Base-by-base conservation (phyloP, 2,888 invertebrate species). In the Eupithecia abbreviata region DNA sequence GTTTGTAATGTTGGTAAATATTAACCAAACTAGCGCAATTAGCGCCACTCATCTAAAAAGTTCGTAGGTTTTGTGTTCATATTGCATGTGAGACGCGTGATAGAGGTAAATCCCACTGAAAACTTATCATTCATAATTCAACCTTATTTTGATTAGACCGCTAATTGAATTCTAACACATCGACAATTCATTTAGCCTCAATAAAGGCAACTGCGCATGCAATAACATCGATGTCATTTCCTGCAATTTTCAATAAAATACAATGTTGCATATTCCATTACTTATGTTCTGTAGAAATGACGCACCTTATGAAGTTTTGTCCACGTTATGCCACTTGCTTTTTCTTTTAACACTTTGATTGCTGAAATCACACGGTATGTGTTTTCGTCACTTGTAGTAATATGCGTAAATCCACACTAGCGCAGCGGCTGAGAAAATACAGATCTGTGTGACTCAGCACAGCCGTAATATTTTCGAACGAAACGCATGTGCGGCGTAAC, bases 221-320 rank as follows among this genome's bases (percentile, higher is more conserved):
- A 77, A 75, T 77, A 77, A 75, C 75, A 73, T 77, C 78, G 72
- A 81, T 81, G 81, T 78, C 78, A 69, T 83, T 84, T 82, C 84
- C 84, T 81, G 82, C 80, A 76, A 84, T 83, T 82, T 82, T 71
- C 74, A 77, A 81, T 81, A 79, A 78, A 83, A 80, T 81, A 86
- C 85, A 84, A 82, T 84, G 85, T 86, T 81, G 81, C 81, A 18
- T 80, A 82, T 83, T 80, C 82, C 82, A 83, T 84, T 82, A 82
- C 82, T 82, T 83, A 84, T 82, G 80, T 82, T 51, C 73, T 78
- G 79, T 80, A 74, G 77, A 81, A 81, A 77, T 81, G 79, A 78
- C 83, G 82, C 82, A 85, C 85, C 86, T 85, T 88, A 80, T 82
- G 69, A 42, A 41, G 42, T 41, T 72, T 58, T 18, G 66, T 74